Conservation (phyloP, 2,113 vertebrate species). For the Atractosteus spatula region DNA sequence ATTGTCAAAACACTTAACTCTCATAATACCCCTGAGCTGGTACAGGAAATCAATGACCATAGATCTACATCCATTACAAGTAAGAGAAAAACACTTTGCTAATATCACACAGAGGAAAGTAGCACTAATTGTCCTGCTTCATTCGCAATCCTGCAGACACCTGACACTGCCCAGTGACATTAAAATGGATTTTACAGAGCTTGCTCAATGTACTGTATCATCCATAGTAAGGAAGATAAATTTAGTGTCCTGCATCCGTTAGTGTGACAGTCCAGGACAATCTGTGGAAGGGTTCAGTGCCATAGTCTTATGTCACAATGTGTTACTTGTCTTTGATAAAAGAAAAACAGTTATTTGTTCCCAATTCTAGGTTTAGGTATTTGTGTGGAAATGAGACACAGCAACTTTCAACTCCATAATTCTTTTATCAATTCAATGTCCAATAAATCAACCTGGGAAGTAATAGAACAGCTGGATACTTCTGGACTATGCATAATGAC, state of each 20-base stretch:
- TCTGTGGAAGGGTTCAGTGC: conserved; percentile 9
- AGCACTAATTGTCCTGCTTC: conserved; percentile 45
- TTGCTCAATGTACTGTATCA: conserved; percentile 34
- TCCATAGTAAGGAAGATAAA: conserved; percentile 36
- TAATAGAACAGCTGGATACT: no score
- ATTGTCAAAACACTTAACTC: conserved; percentile 30
- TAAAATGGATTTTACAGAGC: conserved; percentile 46
- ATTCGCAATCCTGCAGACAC: conserved; percentile 36
- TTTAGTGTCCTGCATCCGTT: conserved; percentile 13
- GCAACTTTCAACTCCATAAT: no score
- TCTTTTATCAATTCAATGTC: no score
- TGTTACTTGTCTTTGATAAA: not conserved
- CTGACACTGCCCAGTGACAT: conserved; percentile 35
- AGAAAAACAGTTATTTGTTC: no score
- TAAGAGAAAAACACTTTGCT: conserved; percentile 41
- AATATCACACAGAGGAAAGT: conserved; percentile 36
- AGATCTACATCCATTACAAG: conserved; percentile 45
- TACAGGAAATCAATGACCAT: conserved; percentile 41
- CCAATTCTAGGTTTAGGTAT: no score
- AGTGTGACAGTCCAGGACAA: conserved; percentile 16
- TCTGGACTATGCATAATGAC: no score
- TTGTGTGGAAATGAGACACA: no score
- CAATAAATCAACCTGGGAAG: no score
- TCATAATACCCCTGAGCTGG: conserved; percentile 40
- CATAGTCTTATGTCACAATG: not conserved